phyloP scores from a whole-genome alignment of 2,113 vertebrate genomes.

The Xenotilapia longispinis region DNA sequence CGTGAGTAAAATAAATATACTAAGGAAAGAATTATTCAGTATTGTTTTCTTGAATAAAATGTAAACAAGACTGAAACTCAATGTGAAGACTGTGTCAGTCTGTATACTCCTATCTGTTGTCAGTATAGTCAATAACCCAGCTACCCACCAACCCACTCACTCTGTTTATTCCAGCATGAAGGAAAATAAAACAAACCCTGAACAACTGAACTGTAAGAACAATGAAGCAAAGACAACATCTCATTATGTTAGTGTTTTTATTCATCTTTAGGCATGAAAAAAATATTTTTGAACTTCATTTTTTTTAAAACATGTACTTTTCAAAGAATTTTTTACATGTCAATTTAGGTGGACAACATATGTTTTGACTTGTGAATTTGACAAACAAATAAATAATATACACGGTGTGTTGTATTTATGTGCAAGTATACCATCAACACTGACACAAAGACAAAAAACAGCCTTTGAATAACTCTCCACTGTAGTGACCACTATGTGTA shows the following conservation, averaged over 20 bases:
- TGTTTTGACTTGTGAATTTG: background rate
- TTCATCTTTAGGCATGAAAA: background rate
- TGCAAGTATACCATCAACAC: background rate
- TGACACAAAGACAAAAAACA: background rate
- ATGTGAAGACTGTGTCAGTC: background rate
- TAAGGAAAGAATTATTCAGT: background rate
- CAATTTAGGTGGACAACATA: background rate
- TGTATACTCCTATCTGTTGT: background rate
- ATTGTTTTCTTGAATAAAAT: background rate
- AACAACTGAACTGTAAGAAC: background rate
- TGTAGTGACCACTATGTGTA: background rate
- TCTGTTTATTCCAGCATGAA: background rate
- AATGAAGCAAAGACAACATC: background rate
- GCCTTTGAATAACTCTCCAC: background rate
- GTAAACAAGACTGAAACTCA: background rate
- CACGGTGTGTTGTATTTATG: background rate
- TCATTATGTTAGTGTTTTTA: background rate
- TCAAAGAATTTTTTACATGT: background rate
- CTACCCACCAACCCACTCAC: background rate
- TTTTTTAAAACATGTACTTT: background rate
- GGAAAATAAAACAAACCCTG: background rate
- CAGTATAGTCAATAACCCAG: background rate
- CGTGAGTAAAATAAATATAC: background rate
- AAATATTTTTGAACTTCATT: background rate
- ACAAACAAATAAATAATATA: background rate